phyloP scores from a whole-genome alignment of 2,888 invertebrate genomes.

The Chymomyza amoena region DNA sequence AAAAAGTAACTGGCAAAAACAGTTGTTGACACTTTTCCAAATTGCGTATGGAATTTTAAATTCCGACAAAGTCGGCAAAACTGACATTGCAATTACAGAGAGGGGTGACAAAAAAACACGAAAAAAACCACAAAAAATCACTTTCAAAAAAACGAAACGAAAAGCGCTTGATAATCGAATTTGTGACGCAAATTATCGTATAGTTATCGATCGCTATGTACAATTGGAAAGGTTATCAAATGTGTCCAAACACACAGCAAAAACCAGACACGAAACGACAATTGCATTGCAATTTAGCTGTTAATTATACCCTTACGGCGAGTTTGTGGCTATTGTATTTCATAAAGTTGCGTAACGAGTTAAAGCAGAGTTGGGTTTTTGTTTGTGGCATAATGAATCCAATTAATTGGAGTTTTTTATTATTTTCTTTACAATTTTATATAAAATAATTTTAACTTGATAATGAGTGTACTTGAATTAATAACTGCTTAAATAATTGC shows the following conservation, averaged over 20 bases:
- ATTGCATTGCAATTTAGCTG: not conserved
- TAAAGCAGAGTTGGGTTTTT: not conserved
- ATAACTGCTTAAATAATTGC: too few relatives aligned
- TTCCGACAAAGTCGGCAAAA: slow-evolving; percentile 38
- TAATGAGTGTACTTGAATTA: too few relatives aligned
- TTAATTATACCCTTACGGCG: not conserved
- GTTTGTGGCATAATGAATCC: too few relatives aligned
- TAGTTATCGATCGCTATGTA: not conserved
- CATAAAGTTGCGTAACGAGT: not conserved
- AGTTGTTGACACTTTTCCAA: slow-evolving; percentile 65
- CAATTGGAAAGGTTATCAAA: slow-evolving; percentile 60
- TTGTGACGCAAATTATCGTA: slow-evolving; percentile 31
- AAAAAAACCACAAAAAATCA: not conserved
- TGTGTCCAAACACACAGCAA: slow-evolving; percentile 19
- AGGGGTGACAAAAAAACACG: slow-evolving; percentile 15
- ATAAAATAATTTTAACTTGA: too few relatives aligned
- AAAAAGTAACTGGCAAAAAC: slow-evolving; percentile 33
- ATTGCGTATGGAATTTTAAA: slow-evolving; percentile 56
- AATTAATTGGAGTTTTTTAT: too few relatives aligned
- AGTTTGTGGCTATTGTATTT: not conserved
- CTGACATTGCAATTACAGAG: slow-evolving; percentile 30
- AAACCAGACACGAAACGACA: not conserved
- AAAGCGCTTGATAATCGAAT: slow-evolving; percentile 36
- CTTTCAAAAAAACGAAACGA: slow-evolving; percentile 3
- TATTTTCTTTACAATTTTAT: too few relatives aligned